Conservation (phyloP, 2,797 vertebrate genomes). For the Calcarius lapponicus region DNA sequence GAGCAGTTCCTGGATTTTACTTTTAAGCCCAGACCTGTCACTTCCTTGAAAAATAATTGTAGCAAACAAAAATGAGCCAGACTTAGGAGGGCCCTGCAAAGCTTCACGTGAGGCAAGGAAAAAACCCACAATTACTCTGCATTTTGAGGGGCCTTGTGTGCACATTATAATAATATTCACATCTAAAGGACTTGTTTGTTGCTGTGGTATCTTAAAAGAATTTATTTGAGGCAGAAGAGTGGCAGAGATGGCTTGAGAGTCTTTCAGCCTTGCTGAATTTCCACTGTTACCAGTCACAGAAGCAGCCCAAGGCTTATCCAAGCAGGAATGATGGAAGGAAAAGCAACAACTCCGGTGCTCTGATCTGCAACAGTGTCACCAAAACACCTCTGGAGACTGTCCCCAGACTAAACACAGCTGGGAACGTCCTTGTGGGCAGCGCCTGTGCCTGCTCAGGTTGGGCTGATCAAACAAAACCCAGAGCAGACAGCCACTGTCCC, state of each 20-base stretch:
- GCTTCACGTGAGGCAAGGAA: background rate
- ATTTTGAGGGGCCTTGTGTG: background rate
- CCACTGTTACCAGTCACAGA: background rate
- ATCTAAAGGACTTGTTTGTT: background rate
- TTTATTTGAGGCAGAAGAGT: background rate
- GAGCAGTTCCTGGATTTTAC: background rate
- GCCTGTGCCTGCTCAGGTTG: background rate
- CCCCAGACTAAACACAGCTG: background rate
- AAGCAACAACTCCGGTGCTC: fast-evolving
- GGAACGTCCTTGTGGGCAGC: fast-evolving
- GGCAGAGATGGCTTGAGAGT: background rate
- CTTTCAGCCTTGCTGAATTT: background rate
- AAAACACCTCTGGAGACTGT: background rate
- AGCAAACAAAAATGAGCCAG: background rate
- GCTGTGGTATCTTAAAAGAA: background rate
- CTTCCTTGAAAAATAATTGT: conserved; percentile 9
- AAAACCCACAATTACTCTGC: fast-evolving
- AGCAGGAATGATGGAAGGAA: background rate
- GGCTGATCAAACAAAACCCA: background rate
- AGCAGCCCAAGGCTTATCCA: background rate
- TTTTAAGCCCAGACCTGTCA: conserved; percentile 21
- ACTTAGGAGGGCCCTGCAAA: background rate
- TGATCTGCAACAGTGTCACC: background rate
- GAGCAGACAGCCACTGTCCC: background rate
- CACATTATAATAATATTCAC: background rate